Conservation (phyloP, 2,888 invertebrate species). For the Listrodromus nycthemerus region DNA sequence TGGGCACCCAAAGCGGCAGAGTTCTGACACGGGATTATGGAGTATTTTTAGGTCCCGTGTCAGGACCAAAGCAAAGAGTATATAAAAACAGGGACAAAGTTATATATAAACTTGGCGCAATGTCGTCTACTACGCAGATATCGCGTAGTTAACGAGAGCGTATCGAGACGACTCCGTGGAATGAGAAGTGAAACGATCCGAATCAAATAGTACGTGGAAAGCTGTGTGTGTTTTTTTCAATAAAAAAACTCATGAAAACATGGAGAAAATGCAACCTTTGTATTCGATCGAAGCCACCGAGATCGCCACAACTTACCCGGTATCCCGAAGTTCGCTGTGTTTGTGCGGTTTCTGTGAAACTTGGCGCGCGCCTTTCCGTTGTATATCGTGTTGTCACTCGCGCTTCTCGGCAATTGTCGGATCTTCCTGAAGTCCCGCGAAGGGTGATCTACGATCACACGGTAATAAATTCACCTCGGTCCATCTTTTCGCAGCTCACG, state of each 20-base stretch:
- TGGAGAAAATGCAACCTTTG: background rate
- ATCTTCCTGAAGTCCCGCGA: constrained; percentile 80
- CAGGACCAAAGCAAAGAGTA: constrained; percentile 46
- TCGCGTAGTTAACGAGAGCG: constrained; percentile 38
- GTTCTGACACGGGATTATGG: constrained; percentile 29
- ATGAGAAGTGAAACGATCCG: constrained; percentile 2
- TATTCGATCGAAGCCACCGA: background rate
- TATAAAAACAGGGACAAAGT: constrained; percentile 65
- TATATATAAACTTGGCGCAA: constrained; percentile 76
- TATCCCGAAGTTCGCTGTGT: constrained; percentile 77
- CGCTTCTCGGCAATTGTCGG: constrained; percentile 82
- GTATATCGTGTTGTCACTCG: constrained; percentile 84
- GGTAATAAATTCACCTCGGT: constrained; percentile 20
- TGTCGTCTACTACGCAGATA: constrained; percentile 63
- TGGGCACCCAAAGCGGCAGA: constrained; percentile 35
- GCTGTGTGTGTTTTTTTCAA: background rate
- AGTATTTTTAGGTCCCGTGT: constrained; percentile 50
- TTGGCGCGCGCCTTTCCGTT: constrained; percentile 80
- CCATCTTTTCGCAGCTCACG: background rate
- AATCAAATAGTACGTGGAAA: background rate
- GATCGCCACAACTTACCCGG: constrained; percentile 76
- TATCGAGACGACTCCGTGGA: background rate
- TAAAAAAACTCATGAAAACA: constrained; percentile 15
- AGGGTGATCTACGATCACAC: constrained; percentile 76
- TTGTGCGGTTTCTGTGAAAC: constrained; percentile 76